A percentile compares a stretch with the other conserved stretches of the same genome.
These are phyloP conservation scores for Tenebrosternarchus preto DNA, from an alignment of 2,113 vertebrate genomes.

Conservation along the genomic window DNA sequence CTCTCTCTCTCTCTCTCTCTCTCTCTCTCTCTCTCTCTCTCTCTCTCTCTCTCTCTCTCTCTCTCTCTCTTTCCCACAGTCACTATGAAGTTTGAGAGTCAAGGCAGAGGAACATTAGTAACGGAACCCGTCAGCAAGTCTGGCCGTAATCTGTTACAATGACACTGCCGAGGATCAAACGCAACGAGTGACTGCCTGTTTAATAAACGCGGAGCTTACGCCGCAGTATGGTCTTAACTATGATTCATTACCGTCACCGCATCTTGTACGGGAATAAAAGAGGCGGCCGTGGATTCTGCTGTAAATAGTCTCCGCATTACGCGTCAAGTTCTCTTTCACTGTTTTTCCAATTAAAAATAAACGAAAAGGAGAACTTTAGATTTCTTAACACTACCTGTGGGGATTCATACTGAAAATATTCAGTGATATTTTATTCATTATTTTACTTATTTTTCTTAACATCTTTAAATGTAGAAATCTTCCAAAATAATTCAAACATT, in stretches of 20 bases:
- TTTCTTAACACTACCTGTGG: conserved; percentile 46
- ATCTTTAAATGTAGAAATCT: conserved; percentile 54
- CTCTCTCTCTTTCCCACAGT: conserved; percentile 19
- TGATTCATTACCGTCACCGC: conserved; percentile 78
- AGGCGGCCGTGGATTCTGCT: conserved; percentile 69
- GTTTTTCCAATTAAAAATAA: conserved; percentile 69
- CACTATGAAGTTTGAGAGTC: not conserved
- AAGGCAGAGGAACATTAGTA: conserved; percentile 31
- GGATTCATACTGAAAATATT: conserved; percentile 58
- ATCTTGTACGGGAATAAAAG: conserved; percentile 75
- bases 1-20: too few relatives aligned
- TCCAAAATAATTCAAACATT: not conserved
- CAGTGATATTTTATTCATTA: conserved; percentile 68
- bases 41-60: too few relatives aligned
- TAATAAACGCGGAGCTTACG: conserved; percentile 75
- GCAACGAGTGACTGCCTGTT: conserved; percentile 73
- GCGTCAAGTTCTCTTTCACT: conserved; percentile 62
- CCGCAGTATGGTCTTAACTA: conserved; percentile 74
- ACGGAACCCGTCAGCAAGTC: conserved; percentile 49
- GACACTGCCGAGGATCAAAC: conserved; percentile 69
- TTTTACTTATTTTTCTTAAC: conserved; percentile 54
- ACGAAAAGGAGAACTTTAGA: conserved; percentile 65
- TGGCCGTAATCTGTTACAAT: conserved; percentile 67
- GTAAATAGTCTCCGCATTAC: conserved; percentile 68
- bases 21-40: too few relatives aligned